phyloP scores from a whole-genome alignment of 2,888 invertebrate species.

The Danaus chrysippus region DNA sequence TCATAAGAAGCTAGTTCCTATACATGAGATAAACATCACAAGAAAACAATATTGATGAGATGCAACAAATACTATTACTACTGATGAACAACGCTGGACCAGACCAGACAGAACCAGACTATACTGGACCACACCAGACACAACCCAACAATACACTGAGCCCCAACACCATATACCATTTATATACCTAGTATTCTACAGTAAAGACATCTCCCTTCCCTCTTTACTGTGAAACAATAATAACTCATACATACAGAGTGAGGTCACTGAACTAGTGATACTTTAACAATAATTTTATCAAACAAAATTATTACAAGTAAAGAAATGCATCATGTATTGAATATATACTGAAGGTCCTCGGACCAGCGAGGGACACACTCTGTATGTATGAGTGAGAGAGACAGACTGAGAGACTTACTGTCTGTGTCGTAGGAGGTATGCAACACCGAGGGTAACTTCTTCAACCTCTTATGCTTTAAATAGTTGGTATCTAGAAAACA shows the following conservation, averaged over 20 bases:
- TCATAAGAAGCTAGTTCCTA: too few relatives aligned
- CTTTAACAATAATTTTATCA: conserved; percentile 1
- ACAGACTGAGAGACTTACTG: conserved; percentile 54
- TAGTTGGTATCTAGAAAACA: conserved; percentile 34
- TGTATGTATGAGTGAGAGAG: conserved; percentile 25
- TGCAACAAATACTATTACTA: not conserved
- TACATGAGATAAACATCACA: too few relatives aligned
- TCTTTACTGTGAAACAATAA: not conserved
- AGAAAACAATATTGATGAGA: too few relatives aligned
- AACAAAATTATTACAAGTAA: conserved; percentile 3
- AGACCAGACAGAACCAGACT: not conserved
- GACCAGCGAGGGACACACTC: not conserved
- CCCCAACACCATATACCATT: not conserved
- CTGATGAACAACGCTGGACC: not conserved
- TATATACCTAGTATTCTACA: not conserved
- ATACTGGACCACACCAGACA: not conserved
- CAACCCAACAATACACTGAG: not conserved
- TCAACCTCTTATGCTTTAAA: conserved; percentile 49
- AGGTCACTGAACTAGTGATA: not conserved
- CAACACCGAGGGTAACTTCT: conserved; percentile 43
- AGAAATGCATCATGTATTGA: not conserved
- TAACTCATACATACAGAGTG: conserved; percentile 13
- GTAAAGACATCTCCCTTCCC: not conserved
- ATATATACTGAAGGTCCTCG: too few relatives aligned
- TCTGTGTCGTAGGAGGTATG: conserved; percentile 50